phyloP scores from a whole-genome alignment of 2,797 vertebrate genomes.

The Rhinophrynus dorsalis region DNA sequence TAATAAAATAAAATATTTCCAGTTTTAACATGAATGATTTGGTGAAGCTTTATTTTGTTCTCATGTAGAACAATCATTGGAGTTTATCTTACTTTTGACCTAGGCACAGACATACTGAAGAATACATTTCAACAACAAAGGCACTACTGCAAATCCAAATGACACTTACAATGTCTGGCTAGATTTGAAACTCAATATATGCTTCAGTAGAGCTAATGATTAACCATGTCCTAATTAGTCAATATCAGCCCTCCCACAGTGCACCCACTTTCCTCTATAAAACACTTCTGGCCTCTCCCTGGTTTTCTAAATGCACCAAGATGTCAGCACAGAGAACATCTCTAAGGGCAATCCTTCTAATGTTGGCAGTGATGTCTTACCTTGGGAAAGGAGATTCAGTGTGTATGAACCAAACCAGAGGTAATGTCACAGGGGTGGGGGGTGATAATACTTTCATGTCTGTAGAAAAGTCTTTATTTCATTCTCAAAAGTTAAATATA shows the following conservation, averaged over 20 bases:
- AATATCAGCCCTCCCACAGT: slow-evolving; percentile 35
- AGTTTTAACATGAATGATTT: too few relatives aligned
- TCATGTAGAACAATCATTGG: neutral
- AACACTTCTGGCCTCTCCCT: slow-evolving; percentile 25
- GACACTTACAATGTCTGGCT: slow-evolving; percentile 21
- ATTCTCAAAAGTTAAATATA: too few relatives aligned
- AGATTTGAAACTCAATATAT: slow-evolving; percentile 44
- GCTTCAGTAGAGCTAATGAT: slow-evolving; percentile 60
- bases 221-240: slow-evolving; percentile 55
- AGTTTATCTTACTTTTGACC: neutral
- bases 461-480: too few relatives aligned
- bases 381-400: slow-evolving; percentile 42
- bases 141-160: neutral
- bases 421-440: too few relatives aligned
- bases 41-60: neutral
- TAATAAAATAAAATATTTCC: too few relatives aligned
- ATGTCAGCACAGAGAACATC: slow-evolving; percentile 52
- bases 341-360: slow-evolving; percentile 47
- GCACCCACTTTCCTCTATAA: slow-evolving; percentile 42
- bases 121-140: neutral
- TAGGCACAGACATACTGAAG: neutral
- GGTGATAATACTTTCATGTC: too few relatives aligned
- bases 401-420: slow-evolving; percentile 49
- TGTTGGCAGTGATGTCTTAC: slow-evolving; percentile 52
- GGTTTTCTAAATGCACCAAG: slow-evolving; percentile 15